Conservation (phyloP, 1,140 invertebrate genomes). For the Rhyzopertha dominica region DNA sequence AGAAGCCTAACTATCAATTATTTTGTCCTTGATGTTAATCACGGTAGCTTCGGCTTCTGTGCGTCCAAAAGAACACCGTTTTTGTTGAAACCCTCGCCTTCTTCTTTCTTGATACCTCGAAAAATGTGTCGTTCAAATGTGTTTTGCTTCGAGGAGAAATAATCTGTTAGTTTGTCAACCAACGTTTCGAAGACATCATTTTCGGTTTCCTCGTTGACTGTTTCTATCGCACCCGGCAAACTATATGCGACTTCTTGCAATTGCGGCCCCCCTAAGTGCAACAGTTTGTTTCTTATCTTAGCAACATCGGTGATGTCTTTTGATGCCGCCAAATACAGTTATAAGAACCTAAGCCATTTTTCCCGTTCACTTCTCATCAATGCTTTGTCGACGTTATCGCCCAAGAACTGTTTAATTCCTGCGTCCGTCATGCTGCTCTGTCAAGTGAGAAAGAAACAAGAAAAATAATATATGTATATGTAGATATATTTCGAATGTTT, state of each 20-base stretch:
- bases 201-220: constrained; percentile 10
- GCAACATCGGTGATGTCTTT: constrained; percentile 23
- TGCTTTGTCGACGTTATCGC: constrained; percentile 17
- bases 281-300: constrained; percentile 33
- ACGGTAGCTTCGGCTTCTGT: constrained; percentile 25
- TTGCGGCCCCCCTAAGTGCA: constrained; percentile 31
- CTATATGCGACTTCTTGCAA: constrained; percentile 37
- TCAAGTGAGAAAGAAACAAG: no score
- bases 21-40: no score
- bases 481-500: no score
- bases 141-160: constrained; percentile 23
- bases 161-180: constrained; percentile 15
- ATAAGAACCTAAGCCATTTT: constrained; percentile 18
- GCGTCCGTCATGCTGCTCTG: no score
- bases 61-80: constrained; percentile 25
- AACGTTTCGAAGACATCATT: constrained; percentile 20
- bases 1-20: no score
- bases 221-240: constrained; percentile 24
- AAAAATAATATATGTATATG: no score
- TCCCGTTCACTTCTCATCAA: constrained; percentile 16
- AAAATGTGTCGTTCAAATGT: constrained; percentile 35
- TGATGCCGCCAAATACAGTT: constrained; percentile 17
- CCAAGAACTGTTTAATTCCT: constrained; percentile 17
- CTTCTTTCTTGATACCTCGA: constrained; percentile 22
- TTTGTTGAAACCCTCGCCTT: constrained; percentile 15